These are phyloP conservation scores for Brachystomella parvula DNA, from an alignment of 1,140 invertebrate species.

Conservation along the genomic window DNA sequence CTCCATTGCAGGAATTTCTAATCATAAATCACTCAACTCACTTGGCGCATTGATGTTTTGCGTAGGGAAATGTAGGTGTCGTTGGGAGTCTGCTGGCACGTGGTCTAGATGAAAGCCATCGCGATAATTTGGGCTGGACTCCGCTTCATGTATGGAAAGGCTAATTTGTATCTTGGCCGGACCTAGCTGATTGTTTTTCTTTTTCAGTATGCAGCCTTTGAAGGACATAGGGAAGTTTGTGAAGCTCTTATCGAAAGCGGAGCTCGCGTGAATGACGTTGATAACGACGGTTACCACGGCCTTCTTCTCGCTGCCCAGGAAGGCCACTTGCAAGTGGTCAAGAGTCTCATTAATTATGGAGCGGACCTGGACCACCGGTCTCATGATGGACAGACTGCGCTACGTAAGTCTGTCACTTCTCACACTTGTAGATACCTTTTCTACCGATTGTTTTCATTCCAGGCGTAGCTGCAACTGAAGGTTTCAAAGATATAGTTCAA, in stretches of 20 bases:
- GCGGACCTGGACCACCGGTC: slow-evolving; percentile 80
- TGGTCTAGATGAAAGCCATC: slow-evolving; percentile 80
- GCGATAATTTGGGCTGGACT: slow-evolving; percentile 87
- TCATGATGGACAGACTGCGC: slow-evolving; percentile 85
- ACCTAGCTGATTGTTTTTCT: not conserved
- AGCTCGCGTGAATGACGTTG: slow-evolving; percentile 78
- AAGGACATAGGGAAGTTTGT: slow-evolving; percentile 82
- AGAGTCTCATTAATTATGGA: slow-evolving; percentile 61
- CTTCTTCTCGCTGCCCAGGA: slow-evolving; percentile 82
- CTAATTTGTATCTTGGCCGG: not conserved
- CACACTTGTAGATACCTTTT: not conserved
- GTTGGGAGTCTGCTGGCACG: slow-evolving; percentile 80
- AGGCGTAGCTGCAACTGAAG: slow-evolving; percentile 72
- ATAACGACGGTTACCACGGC: slow-evolving; percentile 89
- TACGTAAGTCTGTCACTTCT: slow-evolving; percentile 1
- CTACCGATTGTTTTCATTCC: not conserved
- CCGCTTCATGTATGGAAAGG: slow-evolving; percentile 59
- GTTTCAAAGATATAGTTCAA: slow-evolving; percentile 55
- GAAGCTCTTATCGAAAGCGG: slow-evolving; percentile 81
- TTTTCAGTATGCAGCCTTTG: slow-evolving; percentile 64
- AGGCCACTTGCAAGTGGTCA: slow-evolving; percentile 65
- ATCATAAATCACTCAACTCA: slow-evolving; percentile 35
- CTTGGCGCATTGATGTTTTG: slow-evolving; percentile 39
- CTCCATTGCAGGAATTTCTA: slow-evolving; percentile 52
- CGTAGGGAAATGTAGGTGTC: slow-evolving; percentile 72